phyloP scores from a whole-genome alignment of 2,888 invertebrate species.

The Gari tellinella region DNA sequence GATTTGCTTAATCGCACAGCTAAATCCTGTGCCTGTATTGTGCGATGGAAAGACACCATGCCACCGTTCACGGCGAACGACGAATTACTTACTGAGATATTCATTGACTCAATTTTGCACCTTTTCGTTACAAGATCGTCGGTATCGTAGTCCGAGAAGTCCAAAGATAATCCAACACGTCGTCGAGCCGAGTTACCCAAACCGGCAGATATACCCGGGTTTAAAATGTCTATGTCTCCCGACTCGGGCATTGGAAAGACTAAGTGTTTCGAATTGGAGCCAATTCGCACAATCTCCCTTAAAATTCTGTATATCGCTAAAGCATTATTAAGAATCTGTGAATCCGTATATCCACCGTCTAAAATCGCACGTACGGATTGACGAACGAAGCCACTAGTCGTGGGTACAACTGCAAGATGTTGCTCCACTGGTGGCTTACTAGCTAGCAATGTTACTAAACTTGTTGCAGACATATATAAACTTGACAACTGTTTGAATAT shows the following conservation, averaged over 20 bases:
- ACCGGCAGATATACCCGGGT: conserved; percentile 53
- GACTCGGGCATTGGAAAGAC: conserved; percentile 77
- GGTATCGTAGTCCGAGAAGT: conserved; percentile 49
- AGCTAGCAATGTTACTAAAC: conserved; percentile 15
- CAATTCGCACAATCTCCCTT: conserved; percentile 37
- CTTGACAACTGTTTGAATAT: conserved; percentile 57
- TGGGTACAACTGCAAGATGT: conserved; percentile 8
- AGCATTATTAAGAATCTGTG: not conserved
- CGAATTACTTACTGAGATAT: conserved; percentile 51
- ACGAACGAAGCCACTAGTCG: conserved; percentile 21
- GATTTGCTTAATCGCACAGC: conserved; percentile 67
- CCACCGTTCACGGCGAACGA: conserved; percentile 25
- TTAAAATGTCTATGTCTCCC: conserved; percentile 74
- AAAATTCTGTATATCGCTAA: conserved; percentile 24
- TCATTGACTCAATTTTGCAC: conserved; percentile 73
- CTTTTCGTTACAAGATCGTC: conserved; percentile 65
- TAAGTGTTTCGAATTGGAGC: conserved; percentile 30
- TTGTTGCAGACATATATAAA: conserved; percentile 60
- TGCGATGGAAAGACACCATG: conserved; percentile 47
- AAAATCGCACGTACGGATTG: conserved; percentile 31
- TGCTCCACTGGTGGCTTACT: conserved; percentile 8
- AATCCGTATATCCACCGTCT: conserved; percentile 7
- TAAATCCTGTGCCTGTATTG: conserved; percentile 73
- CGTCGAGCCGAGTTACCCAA: conserved; percentile 45
- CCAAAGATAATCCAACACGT: conserved; percentile 49